Base-by-base conservation (phyloP, 2,888 invertebrate genomes). In the Drosophila borborema region DNA sequence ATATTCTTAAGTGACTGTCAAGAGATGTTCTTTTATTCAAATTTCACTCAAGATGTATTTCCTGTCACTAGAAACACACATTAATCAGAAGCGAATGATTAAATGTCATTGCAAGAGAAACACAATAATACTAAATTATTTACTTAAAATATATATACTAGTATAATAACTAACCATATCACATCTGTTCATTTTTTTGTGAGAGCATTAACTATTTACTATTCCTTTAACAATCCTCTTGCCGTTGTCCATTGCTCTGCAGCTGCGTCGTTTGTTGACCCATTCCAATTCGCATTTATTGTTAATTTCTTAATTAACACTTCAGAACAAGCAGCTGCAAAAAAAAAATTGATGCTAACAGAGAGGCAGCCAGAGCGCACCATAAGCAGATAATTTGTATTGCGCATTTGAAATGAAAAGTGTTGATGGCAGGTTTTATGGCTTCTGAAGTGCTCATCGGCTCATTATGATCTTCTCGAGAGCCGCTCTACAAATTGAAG, bases 251-350 rank as follows among this genome's bases (percentile, higher is more conserved):
- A 41, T 45, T 64, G 34, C 72, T 74, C 63, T 55, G 46, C 49
- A 60, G 49, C 53, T 80, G 28, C 41, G 58, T 59, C 77, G 72
- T 81, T 65, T 78, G 64, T 80, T 88, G 77, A 81, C 72, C 81
- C 64, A 69, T 70, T 70, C 73, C 31, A 16, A 51, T 45, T 72
- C 60, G 66, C 53, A 74, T 80, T 73, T 36, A 40, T 59, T 64
- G 64, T 75, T 89, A 86, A 84, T 81, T 89, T 89, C 77, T 82
- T 86, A 86, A 86, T 86, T 86, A 86, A 86, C 90, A 86, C 90
- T 86, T 72, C 18, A 60, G 38, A 36, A 40, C 61, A 55, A 71
- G 58, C 64, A 78, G 54, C 63, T 66, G 72, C 62, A 54, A 41
- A 38, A 23, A 54, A 36, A 36, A 36, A 36, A 12, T 10, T 10